Evolutionary conservation across 2,797 vertebrate species (phyloP), one percentile per base, ranked within the genome.

Genomic region (Lacerta agilis): DNA sequence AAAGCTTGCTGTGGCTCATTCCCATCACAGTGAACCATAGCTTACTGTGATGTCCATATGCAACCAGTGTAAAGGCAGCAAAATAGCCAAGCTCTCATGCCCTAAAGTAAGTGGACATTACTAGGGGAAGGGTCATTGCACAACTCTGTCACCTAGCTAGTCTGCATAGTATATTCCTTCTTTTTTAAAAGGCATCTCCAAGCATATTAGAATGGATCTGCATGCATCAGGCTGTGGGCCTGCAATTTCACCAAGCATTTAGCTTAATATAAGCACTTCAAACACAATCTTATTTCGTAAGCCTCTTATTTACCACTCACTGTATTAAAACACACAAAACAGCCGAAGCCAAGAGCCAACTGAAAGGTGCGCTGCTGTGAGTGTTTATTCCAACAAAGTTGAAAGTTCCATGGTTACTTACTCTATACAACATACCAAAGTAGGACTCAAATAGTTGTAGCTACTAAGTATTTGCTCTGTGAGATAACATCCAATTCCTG

Each of bases 321-420:
- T 43, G 79, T 81, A 66, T 36, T 80, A n/a, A 1, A 79, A 89
- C 67, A 77, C 73, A 76, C 25, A 72, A 58, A 69, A 77, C 38
- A 78, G 83, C n/a, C 41, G 67, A 36, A 80, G 71, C 71, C 27
- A 76, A 36, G 67, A 85, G 27, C 29, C 20, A 72, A 82, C 64
- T 17, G 71, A 79, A 49, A 88, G 27, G 66, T 1, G 0, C 67
- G 78, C 73, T 78, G 33, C 38, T 82, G 38, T 36, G 88, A 89
- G 82, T 87, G 69, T 77, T 87, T 73, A 79, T 73, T 66, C 41
- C 87, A 87, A 0, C 81, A 55, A 94, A 91, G 38, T 9, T 86
- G 13, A 41, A 76, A 69, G 79, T 85, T 72, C 67, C 5, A 90
- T 1, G 3, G 6, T 15, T 58, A 38, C 18, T 71, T 7, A 79